A percentile compares a stretch with the other conserved stretches of the same genome.
phyloP scores from a whole-genome alignment of 2,797 vertebrate genomes.

The Ctenochaetus hawaiiensis region DNA sequence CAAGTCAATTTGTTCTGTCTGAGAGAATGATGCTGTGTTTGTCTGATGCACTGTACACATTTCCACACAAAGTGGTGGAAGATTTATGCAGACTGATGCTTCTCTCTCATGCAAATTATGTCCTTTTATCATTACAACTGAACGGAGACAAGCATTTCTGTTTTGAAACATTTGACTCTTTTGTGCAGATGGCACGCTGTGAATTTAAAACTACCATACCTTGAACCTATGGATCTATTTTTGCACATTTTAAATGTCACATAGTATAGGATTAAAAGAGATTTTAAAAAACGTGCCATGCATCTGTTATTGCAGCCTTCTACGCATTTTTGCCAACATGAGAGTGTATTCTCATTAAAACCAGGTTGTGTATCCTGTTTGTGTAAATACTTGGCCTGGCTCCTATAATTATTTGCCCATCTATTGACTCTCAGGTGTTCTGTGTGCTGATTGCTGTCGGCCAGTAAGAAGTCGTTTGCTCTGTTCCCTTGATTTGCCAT shows the following conservation, averaged over 20 bases:
- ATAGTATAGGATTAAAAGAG: background rate
- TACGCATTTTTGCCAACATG: background rate
- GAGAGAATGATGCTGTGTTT: constrained; percentile 27
- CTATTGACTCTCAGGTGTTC: constrained; percentile 20
- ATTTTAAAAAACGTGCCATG: background rate
- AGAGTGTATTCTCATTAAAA: background rate
- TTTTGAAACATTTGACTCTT: background rate
- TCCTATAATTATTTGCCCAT: constrained; percentile 13
- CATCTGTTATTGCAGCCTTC: constrained; percentile 1
- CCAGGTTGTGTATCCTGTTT: background rate
- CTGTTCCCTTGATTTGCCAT: constrained; percentile 17
- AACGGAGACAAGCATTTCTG: background rate
- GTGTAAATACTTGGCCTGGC: constrained; percentile 12
- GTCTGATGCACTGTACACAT: background rate
- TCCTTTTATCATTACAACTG: background rate
- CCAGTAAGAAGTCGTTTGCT: constrained; percentile 17
- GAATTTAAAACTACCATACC: background rate
- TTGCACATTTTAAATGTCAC: background rate
- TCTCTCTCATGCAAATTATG: background rate
- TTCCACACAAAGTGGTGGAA: background rate
- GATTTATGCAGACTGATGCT: background rate
- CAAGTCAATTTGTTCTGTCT: constrained; percentile 3
- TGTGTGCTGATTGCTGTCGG: constrained; percentile 8
- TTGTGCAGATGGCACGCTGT: background rate
- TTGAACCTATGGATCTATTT: background rate